These are phyloP conservation scores for Eremobia ochroleuca DNA, from an alignment of 2,888 invertebrate genomes.

Conservation along the genomic window DNA sequence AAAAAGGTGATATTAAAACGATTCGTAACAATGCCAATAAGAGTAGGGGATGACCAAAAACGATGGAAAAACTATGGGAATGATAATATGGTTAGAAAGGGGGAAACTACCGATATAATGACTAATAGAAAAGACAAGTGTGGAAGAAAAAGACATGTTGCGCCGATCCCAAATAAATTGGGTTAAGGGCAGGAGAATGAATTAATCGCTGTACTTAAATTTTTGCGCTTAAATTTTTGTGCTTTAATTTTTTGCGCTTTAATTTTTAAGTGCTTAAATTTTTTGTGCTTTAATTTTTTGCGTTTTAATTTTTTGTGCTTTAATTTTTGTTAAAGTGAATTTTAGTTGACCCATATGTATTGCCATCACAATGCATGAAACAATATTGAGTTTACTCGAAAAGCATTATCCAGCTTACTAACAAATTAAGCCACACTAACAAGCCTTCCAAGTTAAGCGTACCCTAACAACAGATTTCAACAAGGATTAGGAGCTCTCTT, in stretches of 20 bases:
- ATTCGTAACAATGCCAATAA: neutral
- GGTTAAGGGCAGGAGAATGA: neutral
- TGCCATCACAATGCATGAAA: no score
- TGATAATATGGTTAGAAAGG: neutral
- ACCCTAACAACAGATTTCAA: slow-evolving; percentile 7
- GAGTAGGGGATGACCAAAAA: neutral
- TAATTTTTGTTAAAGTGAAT: no score
- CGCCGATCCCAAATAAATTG: neutral
- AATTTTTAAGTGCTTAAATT: no score
- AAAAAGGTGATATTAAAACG: no score
- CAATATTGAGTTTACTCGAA: neutral
- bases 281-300: no score
- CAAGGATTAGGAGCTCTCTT: slow-evolving; percentile 6
- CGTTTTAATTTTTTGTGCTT: no score
- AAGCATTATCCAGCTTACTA: neutral
- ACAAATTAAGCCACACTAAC: neutral
- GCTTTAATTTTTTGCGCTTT: no score
- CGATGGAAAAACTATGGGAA: neutral
- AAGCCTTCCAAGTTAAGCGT: neutral
- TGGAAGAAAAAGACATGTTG: neutral
- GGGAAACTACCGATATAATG: neutral
- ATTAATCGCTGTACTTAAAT: no score
- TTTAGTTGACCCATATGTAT: no score
- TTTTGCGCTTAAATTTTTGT: no score
- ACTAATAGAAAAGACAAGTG: neutral